Conservation (phyloP, 2,888 invertebrate genomes). For the Parthenolecanium corni region DNA sequence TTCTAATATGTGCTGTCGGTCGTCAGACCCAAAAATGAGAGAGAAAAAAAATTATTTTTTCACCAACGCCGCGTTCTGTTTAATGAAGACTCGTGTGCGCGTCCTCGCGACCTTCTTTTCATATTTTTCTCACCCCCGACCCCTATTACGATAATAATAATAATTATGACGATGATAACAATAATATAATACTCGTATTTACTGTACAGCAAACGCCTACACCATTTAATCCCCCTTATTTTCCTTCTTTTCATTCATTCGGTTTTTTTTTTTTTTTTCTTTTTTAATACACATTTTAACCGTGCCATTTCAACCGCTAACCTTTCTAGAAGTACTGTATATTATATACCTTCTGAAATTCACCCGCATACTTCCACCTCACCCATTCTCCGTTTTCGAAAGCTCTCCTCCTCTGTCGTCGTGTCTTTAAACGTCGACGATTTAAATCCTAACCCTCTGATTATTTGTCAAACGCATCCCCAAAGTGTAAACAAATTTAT, state of each 20-base stretch:
- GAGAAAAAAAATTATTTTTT: too few species aligned
- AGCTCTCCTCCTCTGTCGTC: too few species aligned
- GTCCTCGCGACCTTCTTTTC: neutral
- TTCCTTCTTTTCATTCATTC: neutral
- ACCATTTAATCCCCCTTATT: neutral
- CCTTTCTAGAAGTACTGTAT: too few species aligned
- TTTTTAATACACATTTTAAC: too few species aligned
- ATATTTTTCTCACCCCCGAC: neutral
- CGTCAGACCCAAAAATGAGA: neutral
- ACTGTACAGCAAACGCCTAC: conserved; percentile 8
- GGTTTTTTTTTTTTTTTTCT: too few species aligned
- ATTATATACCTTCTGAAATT: too few species aligned
- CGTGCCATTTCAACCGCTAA: too few species aligned
- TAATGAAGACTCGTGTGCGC: conserved; percentile 10
- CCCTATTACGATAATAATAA: conserved; percentile 8
- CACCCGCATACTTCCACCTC: too few species aligned
- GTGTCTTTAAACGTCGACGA: neutral
- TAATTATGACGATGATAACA: conserved; percentile 3
- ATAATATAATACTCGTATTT: too few species aligned
- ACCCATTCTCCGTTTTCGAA: too few species aligned
- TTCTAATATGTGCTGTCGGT: conserved; percentile 5
- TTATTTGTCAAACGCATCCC: conserved; percentile 22
- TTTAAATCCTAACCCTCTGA: conserved; percentile 2
- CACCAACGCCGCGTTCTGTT: neutral
- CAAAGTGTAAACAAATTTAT: neutral